Base-by-base conservation (phyloP, 2,888 invertebrate genomes). In the Volucella bombylans region DNA sequence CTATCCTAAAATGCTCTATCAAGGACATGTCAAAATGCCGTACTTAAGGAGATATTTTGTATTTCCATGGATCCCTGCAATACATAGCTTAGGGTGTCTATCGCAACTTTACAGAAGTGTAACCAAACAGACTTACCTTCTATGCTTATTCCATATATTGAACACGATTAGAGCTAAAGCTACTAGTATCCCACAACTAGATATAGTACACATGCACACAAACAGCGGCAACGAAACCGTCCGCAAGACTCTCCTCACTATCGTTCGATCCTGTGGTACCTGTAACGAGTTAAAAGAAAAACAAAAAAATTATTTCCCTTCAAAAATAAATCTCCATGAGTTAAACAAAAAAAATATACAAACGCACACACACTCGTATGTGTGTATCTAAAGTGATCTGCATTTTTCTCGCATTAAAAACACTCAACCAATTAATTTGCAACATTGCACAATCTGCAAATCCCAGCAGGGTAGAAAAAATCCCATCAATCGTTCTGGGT, bases 201-300 rank as follows among this genome's bases (percentile, higher is more conserved):
- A 97, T 87, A 99, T 95, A 14, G 96, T 95, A 89, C 97, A 96
- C 97, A 99, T 98, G 89, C 97, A 96, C 83, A 98, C 95, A 91
- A 98, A 98, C 82, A 99, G 93, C 67, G 97, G 96, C 88, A 97
- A 93, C 0, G 98, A 97, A 12, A 99, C 96, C 8, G 96, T 97
- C 81, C 98, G 94, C 65, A 98, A 92, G 65, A 96, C 96, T 88
- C 95, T 94, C 88, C 96, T 94, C 62, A 98, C 96, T 90, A 98
- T 96, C 11, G 98, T 99, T 82, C 98, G 94, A 92, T 99, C 98
- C 89, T 97, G 98, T 31, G 99, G 99, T 86, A 97, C 96, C 93
- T 97, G 96, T 8, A 96, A 86, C 39, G 23, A 65, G 14, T 31
- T 31, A 77, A 43, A 57, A 68, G 74, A 54, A 54, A 23, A 41